Evolutionary conservation across 2,113 vertebrate species (phyloP), one percentile per base, ranked within the genome.

Genomic region (Callionymus lyra): DNA sequence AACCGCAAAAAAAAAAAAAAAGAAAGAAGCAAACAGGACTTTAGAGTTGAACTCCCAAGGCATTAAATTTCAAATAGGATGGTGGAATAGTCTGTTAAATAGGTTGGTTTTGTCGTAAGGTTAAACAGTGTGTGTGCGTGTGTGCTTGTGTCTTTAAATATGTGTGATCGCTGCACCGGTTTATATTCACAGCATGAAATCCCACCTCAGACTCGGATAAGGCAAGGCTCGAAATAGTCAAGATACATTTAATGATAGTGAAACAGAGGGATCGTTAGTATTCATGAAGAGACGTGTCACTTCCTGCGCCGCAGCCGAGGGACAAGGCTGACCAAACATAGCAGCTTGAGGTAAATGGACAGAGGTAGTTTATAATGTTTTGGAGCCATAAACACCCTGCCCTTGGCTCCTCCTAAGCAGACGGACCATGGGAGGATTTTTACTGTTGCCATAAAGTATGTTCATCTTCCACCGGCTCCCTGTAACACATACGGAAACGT

Each of bases 381-480:
- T 75, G 65, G 56, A 61, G 68, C 68, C 55, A 79, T 84, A 87
- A 87, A 86, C 80, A 85, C 69, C 65, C 72, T 85, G 84, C 82
- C 85, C 84, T 85, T 85, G 81, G 81, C 79, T 85, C 76, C 81
- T 82, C 76, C 76, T 63, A 54, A 82, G 69, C 80, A 82, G 79
- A 82, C 79, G 77, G 80, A 83, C 76, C 77, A 74, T 84, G 73
- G 21, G 77, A 81, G 63, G 70, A 72, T 84, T 85, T n/a, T 85
- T 84, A 87, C 65, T 74, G 70, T 74, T 41, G 58, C 72, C 59
- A 85, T 87, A 85, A 85, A 87, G 68, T 72, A 85, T 74, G 72
- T 78, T 76, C 80, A 80, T 83, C 79, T 67, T 71, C 67, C 62
- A 42, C 46, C 65, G 48, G 65, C 60, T 44, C 64, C 61, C 50